Base-by-base conservation (phyloP, 2,888 invertebrate genomes). In the Agrotis exclamationis region DNA sequence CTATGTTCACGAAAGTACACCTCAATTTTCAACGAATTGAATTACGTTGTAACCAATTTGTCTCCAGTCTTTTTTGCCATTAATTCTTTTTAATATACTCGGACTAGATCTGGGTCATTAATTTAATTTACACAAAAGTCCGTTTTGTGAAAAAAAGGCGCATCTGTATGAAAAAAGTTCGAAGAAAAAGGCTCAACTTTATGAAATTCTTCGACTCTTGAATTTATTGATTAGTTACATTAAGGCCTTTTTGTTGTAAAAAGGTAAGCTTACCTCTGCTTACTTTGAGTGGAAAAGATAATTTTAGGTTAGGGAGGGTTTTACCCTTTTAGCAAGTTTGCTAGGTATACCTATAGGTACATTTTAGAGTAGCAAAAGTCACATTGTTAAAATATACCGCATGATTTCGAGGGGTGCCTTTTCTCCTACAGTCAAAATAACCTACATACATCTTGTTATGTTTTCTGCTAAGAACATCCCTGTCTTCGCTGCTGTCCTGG, bases 61-160 rank as follows among this genome's bases (percentile, higher is more conserved):
- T 66, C 22, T n/a, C 54, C 50, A 63, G 47, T 56, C 28, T 53
- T 77, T 68, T 72, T 51, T 24, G n/a, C 16, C 33, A 59, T 63
- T 73, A 50, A 58, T 67, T 64, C 48, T 62, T n/a, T n/a, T n/a
- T n/a, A n/a, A n/a, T n/a, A n/a, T n/a, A 66, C 48, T 73, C 22
- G 24, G 18, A 44, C 18, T 62, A 47, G 39, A 44, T 66, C 60
- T 22, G 66, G 22, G 56, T 56, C 57, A 67, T 82, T 77, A 73
- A 67, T 80, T 77, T 48, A 64, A 74, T 82, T 78, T 73, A 58
- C 18, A 56, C 53, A 53, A 57, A 76, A 77, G 57, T 67, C 13
- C 14, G 16, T 50, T 68, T 65, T 39, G n/a, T 44, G 5, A 16
- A 7, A 65, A 80, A 68, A 51, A 69, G 39, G 24, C 3, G 50